Percentiles rank a stretch among this genome's conserved stretches.
These are phyloP conservation scores for Pipistrellus nathusii DNA, from an alignment of 2,797 vertebrate genomes.

Conservation along the genomic window DNA sequence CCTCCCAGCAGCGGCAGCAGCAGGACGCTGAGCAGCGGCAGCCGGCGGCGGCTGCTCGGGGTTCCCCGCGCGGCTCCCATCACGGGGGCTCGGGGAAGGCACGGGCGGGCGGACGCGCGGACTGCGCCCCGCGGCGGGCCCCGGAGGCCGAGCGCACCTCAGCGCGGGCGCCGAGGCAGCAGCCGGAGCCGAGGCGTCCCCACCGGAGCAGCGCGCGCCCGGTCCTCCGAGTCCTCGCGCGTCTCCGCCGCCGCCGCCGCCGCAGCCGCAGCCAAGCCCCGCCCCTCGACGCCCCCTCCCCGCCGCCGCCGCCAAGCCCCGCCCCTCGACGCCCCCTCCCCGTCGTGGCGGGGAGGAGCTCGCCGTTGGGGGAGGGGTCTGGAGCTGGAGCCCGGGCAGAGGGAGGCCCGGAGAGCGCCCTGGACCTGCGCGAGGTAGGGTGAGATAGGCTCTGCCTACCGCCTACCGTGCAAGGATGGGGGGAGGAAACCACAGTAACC, in stretches of 20 bases:
- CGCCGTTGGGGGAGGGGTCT: constrained; percentile 57
- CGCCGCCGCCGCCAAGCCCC: constrained; percentile 65
- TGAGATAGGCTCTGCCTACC: not conserved
- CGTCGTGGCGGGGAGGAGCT: constrained; percentile 57
- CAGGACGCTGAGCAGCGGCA: constrained; percentile 69
- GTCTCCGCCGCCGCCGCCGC: constrained; percentile 46
- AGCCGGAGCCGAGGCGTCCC: not conserved
- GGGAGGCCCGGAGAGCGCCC: not conserved
- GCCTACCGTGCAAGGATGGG: not conserved
- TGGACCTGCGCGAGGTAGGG: not conserved
- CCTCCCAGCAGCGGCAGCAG: constrained; percentile 75
- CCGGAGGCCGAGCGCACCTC: constrained; percentile 50
- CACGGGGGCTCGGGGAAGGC: not conserved
- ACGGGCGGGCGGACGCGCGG: not conserved
- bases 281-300: constrained; percentile 42
- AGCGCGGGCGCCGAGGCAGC: constrained; percentile 47
- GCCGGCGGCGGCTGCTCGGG: constrained; percentile 50
- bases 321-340: not conserved
- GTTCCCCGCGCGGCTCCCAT: constrained; percentile 70
- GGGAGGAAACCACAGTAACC: not conserved
- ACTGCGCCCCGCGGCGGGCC: constrained; percentile 48
- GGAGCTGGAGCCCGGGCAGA: not conserved
- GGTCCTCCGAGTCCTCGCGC: constrained; percentile 62
- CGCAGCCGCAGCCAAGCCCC: constrained; percentile 64
- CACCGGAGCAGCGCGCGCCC: constrained; percentile 65